Percentiles rank a stretch among this genome's conserved stretches.
Conservation (phyloP, 2,797 vertebrate species). For the Columba guinea region DNA sequence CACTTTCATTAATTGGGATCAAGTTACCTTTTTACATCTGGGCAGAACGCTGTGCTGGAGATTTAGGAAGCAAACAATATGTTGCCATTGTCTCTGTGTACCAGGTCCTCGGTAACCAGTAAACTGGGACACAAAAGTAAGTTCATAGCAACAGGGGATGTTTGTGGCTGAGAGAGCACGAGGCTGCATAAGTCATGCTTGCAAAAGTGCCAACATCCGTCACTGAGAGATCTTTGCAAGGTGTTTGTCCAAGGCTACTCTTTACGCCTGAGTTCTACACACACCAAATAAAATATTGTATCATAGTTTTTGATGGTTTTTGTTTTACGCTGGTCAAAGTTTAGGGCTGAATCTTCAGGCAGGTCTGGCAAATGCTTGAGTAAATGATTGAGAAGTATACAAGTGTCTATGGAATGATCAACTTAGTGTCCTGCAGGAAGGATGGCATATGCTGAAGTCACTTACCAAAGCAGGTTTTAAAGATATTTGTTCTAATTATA, state of each 20-base stretch:
- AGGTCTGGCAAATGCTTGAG: background rate
- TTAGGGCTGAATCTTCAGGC: background rate
- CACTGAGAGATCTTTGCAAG: background rate
- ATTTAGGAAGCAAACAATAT: background rate
- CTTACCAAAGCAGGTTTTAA: background rate
- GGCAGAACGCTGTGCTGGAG: constrained; percentile 77
- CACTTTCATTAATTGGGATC: constrained; percentile 98
- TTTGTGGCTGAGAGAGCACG: background rate
- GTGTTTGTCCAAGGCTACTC: background rate
- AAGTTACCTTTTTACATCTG: constrained; percentile 85
- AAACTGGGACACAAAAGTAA: background rate
- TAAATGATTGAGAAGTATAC: background rate
- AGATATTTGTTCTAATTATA: background rate
- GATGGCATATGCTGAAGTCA: background rate
- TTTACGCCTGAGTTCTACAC: accelerated
- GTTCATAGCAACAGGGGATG: background rate
- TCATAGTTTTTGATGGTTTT: background rate
- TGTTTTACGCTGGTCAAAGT: background rate
- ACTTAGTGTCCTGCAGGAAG: background rate
- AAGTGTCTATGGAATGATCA: background rate
- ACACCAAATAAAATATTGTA: background rate
- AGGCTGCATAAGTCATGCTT: background rate
- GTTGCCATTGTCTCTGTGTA: background rate
- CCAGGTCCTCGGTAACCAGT: background rate
- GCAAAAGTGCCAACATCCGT: background rate